Percentiles rank a stretch among this genome's conserved stretches.
phyloP scores from a whole-genome alignment of 2,888 invertebrate species.

The Callinectes sapidus region DNA sequence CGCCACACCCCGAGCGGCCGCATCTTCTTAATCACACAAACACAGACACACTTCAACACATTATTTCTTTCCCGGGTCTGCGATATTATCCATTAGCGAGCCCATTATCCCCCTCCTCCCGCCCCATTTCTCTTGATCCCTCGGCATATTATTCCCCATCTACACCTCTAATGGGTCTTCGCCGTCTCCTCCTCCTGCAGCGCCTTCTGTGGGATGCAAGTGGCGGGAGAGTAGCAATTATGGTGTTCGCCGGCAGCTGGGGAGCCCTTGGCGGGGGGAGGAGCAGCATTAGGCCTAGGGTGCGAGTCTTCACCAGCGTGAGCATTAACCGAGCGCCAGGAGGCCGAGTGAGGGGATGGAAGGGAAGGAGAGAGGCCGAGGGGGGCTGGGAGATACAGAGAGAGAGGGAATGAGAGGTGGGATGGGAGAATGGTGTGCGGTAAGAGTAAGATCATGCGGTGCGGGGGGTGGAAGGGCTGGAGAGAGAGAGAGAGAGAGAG shows the following conservation, averaged over 20 bases:
- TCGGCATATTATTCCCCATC: background rate
- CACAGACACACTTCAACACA: conserved; percentile 28
- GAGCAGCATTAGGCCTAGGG: conserved; percentile 30
- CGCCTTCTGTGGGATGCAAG: conserved; percentile 21
- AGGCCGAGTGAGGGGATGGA: background rate
- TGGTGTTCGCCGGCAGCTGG: conserved; percentile 4
- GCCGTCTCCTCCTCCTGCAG: conserved; percentile 7
- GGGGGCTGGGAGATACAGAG: background rate
- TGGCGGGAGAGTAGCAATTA: conserved; percentile 27
- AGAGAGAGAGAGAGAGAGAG: background rate
- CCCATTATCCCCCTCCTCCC: conserved; percentile 11
- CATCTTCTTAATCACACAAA: background rate
- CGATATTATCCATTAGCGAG: background rate
- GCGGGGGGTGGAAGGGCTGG: background rate
- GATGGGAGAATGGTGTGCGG: conserved; percentile 1
- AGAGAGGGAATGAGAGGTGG: conserved; percentile 20
- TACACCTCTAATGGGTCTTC: background rate
- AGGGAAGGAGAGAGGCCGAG: background rate
- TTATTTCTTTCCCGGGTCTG: conserved; percentile 6
- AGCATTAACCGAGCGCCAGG: conserved; percentile 42
- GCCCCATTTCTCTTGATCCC: conserved; percentile 13
- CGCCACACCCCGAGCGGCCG: background rate
- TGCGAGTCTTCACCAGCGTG: conserved; percentile 1
- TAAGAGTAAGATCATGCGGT: conserved; percentile 9
- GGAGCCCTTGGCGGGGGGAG: background rate